A percentile compares a stretch with the other conserved stretches of the same genome.
These are phyloP conservation scores for Anhinga anhinga DNA, from an alignment of 2,113 vertebrate genomes.

Conservation along the genomic window DNA sequence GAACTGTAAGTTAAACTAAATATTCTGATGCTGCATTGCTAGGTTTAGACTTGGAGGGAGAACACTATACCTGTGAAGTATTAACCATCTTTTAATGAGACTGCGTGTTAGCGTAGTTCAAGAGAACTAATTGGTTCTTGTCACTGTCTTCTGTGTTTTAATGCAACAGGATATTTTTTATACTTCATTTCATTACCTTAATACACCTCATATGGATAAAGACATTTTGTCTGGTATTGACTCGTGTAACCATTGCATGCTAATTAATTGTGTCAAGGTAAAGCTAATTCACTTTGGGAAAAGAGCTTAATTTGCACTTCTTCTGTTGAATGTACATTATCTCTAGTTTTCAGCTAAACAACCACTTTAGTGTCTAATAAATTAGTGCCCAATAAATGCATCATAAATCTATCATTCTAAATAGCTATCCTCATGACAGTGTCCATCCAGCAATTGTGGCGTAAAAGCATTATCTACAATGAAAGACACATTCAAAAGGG, in stretches of 20 bases:
- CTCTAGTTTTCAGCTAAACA: constrained; percentile 60
- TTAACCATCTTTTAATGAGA: background rate
- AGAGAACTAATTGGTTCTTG: background rate
- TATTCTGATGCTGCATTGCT: background rate
- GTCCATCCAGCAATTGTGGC: constrained; percentile 19
- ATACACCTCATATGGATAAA: constrained; percentile 27
- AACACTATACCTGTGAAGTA: background rate
- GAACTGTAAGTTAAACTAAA: background rate
- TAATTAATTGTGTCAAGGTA: constrained; percentile 52
- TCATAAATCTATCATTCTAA: constrained; percentile 57
- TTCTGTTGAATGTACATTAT: constrained; percentile 11
- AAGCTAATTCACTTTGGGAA: constrained; percentile 30
- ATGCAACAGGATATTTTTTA: background rate
- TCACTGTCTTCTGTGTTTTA: background rate
- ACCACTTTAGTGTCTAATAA: constrained; percentile 54
- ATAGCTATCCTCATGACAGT: constrained; percentile 33
- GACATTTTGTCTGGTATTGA: constrained; percentile 73
- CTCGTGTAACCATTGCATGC: constrained; percentile 8
- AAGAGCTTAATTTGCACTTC: constrained; percentile 49
- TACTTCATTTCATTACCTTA: background rate
- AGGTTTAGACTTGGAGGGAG: background rate
- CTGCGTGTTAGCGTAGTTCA: background rate
- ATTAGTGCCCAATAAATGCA: constrained; percentile 49
- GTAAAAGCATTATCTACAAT: constrained; percentile 33
- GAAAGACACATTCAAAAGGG: constrained; percentile 37